Conservation (phyloP, 2,113 vertebrate species). For the Romanogobio albipinnatus region DNA sequence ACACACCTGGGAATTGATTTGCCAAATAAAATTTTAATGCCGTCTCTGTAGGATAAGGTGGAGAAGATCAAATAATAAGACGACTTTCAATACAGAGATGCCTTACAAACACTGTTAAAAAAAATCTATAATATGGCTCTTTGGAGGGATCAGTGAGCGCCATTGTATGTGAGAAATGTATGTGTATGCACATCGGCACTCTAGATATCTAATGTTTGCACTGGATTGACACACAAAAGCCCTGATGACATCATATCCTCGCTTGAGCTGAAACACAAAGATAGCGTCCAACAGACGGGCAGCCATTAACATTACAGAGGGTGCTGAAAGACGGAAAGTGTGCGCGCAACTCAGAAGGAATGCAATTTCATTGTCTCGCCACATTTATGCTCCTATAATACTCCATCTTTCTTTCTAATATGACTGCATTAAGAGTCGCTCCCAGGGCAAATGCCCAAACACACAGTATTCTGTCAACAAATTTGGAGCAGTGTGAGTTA, state of each 20-base stretch:
- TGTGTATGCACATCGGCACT: conserved; percentile 26
- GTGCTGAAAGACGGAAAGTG: conserved; percentile 10
- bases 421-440: neutral
- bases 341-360: conserved; percentile 24
- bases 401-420: conserved; percentile 1
- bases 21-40: neutral
- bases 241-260: conserved; percentile 47
- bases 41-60: neutral
- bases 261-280: conserved; percentile 41
- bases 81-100: neutral
- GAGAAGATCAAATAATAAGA: neutral
- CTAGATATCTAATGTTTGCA: conserved; percentile 15
- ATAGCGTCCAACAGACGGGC: conserved; percentile 41
- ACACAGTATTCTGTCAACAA: conserved; percentile 24
- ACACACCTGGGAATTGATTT: neutral
- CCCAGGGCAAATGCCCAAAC: neutral
- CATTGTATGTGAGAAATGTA: conserved; percentile 3
- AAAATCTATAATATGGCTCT: neutral
- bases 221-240: conserved; percentile 35
- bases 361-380: neutral
- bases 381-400: neutral
- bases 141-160: neutral
- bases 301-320: conserved; percentile 5
- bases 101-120: neutral
- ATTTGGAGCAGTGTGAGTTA: conserved; percentile 10